A percentile compares a stretch with the other conserved stretches of the same genome.
phyloP scores from a whole-genome alignment of 2,797 vertebrate genomes.

The Sebastes minor region DNA sequence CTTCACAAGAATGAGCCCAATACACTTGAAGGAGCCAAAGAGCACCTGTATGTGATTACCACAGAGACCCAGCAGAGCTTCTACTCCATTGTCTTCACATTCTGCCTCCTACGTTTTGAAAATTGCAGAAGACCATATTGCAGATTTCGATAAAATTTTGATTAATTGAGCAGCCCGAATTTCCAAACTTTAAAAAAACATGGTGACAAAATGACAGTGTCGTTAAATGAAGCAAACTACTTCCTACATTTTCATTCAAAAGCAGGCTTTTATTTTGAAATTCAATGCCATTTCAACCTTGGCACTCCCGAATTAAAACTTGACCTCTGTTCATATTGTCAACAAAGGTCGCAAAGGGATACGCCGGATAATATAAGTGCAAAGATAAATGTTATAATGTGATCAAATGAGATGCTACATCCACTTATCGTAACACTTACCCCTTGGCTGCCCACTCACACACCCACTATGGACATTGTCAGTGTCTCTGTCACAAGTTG shows the following conservation, averaged over 20 bases:
- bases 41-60: too few relatives aligned
- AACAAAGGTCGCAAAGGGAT: not conserved
- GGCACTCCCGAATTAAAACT: not conserved
- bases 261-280: constrained; percentile 6
- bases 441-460: constrained; percentile 59
- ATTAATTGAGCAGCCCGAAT: not conserved
- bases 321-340: not conserved
- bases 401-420: constrained; percentile 65
- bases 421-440: constrained; percentile 55
- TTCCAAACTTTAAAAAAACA: not conserved
- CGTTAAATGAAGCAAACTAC: not conserved
- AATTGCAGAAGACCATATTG: too few relatives aligned
- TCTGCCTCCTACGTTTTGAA: too few relatives aligned
- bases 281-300: not conserved
- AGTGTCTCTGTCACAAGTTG: constrained; percentile 69
- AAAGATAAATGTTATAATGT: constrained; percentile 38
- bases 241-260: not conserved
- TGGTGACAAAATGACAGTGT: not conserved
- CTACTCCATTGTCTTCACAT: too few relatives aligned
- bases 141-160: too few relatives aligned
- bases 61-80: too few relatives aligned
- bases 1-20: too few relatives aligned
- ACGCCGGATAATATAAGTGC: constrained; percentile 13
- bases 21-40: accelerated
- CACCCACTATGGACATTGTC: constrained; percentile 58